A percentile compares a stretch with the other conserved stretches of the same genome.
Conservation (phyloP, 2,888 invertebrate genomes). For the Caenorhabditis panamensis region DNA sequence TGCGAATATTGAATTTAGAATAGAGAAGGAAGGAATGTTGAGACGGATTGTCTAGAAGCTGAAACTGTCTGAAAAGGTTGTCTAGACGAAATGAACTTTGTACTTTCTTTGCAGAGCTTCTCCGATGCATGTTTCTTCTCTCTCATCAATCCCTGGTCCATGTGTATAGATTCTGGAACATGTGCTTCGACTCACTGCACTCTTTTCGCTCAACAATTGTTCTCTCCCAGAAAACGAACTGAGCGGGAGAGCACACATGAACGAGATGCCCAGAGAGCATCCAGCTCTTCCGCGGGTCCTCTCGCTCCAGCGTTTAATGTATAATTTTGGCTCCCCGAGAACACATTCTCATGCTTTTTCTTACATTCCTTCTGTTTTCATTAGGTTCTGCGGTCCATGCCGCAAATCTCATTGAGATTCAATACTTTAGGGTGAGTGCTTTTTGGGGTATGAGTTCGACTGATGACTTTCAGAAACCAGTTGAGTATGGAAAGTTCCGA, state of each 20-base stretch:
- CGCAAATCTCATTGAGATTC: slow-evolving; percentile 39
- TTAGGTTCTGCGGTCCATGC: slow-evolving; percentile 1
- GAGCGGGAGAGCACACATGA: slow-evolving; percentile 4
- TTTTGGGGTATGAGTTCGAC: background rate
- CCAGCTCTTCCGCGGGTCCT: slow-evolving; percentile 6
- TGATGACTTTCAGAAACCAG: slow-evolving; percentile 42
- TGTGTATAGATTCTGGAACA: slow-evolving; percentile 54
- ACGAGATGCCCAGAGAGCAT: slow-evolving; percentile 15
- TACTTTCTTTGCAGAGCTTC: background rate
- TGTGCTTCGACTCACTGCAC: slow-evolving; percentile 23
- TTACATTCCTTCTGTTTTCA: slow-evolving; percentile 35
- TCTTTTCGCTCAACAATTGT: slow-evolving; percentile 45
- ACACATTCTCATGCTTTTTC: slow-evolving; percentile 12
- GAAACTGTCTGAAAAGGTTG: background rate
- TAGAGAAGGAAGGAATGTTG: too few relatives aligned
- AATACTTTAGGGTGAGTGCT: slow-evolving; percentile 52
- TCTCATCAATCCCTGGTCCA: background rate
- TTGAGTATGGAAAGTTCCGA: slow-evolving; percentile 50
- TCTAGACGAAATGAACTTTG: background rate
- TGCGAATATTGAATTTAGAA: too few relatives aligned
- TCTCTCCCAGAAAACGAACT: slow-evolving; percentile 41
- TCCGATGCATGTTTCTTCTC: background rate
- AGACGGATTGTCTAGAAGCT: background rate
- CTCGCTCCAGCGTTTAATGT: slow-evolving; percentile 15
- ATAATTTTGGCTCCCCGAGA: slow-evolving; percentile 17